Percentiles rank a stretch among this genome's conserved stretches.
Conservation (phyloP, 2,797 vertebrate species). For the Scolopax rusticola region DNA sequence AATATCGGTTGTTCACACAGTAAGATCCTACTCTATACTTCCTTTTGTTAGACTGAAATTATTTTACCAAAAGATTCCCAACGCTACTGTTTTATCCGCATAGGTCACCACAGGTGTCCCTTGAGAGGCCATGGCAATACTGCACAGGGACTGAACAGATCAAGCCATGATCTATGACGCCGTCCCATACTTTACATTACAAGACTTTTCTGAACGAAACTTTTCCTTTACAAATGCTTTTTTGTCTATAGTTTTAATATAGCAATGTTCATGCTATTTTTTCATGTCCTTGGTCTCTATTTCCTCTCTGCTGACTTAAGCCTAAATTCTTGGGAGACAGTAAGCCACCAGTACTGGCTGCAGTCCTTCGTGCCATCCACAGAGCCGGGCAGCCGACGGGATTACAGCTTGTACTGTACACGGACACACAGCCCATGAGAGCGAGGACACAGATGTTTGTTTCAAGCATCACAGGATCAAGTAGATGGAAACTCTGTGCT, state of each 20-base stretch:
- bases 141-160: not conserved
- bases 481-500: constrained; percentile 84
- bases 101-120: not conserved
- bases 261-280: not conserved
- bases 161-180: not conserved
- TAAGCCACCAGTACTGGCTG: constrained; percentile 76
- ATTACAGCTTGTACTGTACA: constrained; percentile 84
- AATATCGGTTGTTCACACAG: not conserved
- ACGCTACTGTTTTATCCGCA: not conserved
- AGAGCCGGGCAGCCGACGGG: constrained; percentile 78
- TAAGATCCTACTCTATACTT: not conserved
- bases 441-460: constrained; percentile 83
- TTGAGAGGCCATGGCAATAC: not conserved
- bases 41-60: not conserved
- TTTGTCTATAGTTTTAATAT: not conserved
- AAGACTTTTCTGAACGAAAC: not conserved
- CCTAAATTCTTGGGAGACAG: constrained; percentile 77
- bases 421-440: constrained; percentile 67
- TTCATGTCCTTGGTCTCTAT: not conserved
- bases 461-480: constrained; percentile 76
- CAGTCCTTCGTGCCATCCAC: constrained; percentile 82
- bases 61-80: not conserved
- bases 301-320: constrained; percentile 63
- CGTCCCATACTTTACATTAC: not conserved
- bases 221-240: not conserved